A percentile compares a stretch with the other conserved stretches of the same genome.
Evolutionary conservation across 2,797 vertebrate species (phyloP).

Genomic region (Cottoperca gobio): DNA sequence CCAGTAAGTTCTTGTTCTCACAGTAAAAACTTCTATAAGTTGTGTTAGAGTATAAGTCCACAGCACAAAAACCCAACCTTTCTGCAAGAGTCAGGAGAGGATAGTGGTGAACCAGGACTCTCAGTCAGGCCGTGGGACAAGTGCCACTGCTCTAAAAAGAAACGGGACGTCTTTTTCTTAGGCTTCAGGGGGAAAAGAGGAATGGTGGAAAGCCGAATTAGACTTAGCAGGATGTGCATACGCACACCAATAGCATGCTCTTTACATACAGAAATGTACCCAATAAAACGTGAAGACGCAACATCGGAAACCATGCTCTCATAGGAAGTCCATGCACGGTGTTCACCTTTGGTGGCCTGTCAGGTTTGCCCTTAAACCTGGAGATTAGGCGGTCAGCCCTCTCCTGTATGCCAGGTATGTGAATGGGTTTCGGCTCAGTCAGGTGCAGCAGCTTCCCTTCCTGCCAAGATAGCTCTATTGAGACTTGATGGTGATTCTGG

Average conservation of each 20-base stretch:
- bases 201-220: constrained; percentile 46
- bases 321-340: constrained; percentile 63
- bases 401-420: constrained; percentile 81
- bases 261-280: constrained; percentile 1
- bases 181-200: constrained; percentile 82
- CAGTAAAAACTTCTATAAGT: constrained; percentile 1
- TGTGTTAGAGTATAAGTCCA: constrained; percentile 31
- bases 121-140: constrained; percentile 80
- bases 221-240: not conserved
- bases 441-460: constrained; percentile 54
- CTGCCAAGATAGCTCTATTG: constrained; percentile 72
- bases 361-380: constrained; percentile 78
- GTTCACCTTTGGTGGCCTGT: constrained; percentile 83
- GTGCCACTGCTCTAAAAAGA: constrained; percentile 95
- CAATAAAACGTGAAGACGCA: not conserved
- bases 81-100: constrained; percentile 86
- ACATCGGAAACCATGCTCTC: not conserved
- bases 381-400: constrained; percentile 79
- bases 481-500: constrained; percentile 10
- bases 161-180: constrained; percentile 90
- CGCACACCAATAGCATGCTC: not conserved
- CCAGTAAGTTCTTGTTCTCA: not conserved
- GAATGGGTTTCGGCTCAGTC: constrained; percentile 67
- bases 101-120: constrained; percentile 81
- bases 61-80: constrained; percentile 84